Conservation (phyloP, 2,888 invertebrate species). For the Portevinia maculata region DNA sequence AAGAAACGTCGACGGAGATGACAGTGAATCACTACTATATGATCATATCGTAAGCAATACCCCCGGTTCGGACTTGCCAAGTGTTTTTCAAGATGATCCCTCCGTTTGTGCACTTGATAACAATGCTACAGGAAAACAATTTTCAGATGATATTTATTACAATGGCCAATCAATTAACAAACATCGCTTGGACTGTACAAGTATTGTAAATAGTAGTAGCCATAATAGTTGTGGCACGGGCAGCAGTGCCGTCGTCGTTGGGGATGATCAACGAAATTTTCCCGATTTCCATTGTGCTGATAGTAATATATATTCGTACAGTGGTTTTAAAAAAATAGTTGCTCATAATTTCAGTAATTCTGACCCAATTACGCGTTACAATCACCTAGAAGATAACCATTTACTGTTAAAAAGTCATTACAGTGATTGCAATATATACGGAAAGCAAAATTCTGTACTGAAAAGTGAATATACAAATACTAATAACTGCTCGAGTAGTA, state of each 20-base stretch:
- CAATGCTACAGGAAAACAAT: slow-evolving; percentile 79
- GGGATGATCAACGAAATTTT: slow-evolving; percentile 74
- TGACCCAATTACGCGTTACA: slow-evolving; percentile 77
- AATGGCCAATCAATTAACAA: slow-evolving; percentile 71
- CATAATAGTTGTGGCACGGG: slow-evolving; percentile 73
- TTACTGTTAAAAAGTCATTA: slow-evolving; percentile 80
- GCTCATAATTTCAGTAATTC: slow-evolving; percentile 79
- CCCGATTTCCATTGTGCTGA: slow-evolving; percentile 71
- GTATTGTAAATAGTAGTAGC: slow-evolving; percentile 76
- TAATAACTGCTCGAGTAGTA: slow-evolving; percentile 68
- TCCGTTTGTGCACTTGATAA: slow-evolving; percentile 76
- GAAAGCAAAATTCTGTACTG: slow-evolving; percentile 78
- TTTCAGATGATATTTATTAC: slow-evolving; percentile 78
- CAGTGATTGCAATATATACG: slow-evolving; percentile 81
- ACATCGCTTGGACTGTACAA: slow-evolving; percentile 72
- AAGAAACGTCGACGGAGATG: slow-evolving; percentile 74
- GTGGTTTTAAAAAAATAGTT: slow-evolving; percentile 75
- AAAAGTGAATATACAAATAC: slow-evolving; percentile 77
- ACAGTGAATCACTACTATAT: slow-evolving; percentile 78
- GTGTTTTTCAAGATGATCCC: slow-evolving; percentile 78
- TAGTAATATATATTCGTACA: slow-evolving; percentile 67
- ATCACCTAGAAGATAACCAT: slow-evolving; percentile 76
- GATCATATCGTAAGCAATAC: slow-evolving; percentile 75
- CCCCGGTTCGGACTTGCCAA: slow-evolving; percentile 73
- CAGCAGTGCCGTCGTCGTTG: slow-evolving; percentile 73